Evolutionary conservation across 2,888 invertebrate species (phyloP), one percentile per base, ranked within the genome.

Genomic region (Eristalis arbustorum): DNA sequence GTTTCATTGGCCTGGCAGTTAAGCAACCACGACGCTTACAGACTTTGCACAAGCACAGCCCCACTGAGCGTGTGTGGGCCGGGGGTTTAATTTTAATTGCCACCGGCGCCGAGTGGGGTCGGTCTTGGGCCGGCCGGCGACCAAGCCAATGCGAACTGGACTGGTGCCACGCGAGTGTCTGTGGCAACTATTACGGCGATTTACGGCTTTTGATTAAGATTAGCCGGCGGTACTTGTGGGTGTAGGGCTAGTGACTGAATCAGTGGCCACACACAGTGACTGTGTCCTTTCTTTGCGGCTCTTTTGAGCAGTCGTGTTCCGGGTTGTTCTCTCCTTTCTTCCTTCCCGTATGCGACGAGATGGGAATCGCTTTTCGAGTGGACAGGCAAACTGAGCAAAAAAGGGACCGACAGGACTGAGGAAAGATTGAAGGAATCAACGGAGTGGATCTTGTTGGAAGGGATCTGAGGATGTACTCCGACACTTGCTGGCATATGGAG

Each of bases 1-100:
- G 85, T 85, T 81, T 81, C 85, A 85, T 81, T 85, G 61, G 64
- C 66, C 85, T 85, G 61, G 42, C 72, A 64, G 59, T 37, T 61
- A 49, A 62, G 31, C 68, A 49, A 56, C 64, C 66, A 18, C 23
- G 66, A 67, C 56, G 56, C 40, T 23, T 57, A 6, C n/a, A 18
- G 1, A n/a, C 25, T 22, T 23, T 56, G 57, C 25, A 14, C 31
- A 67, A 57, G 62, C 56, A 49, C 56, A 73, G 14, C 31, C 34
- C 42, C 57, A 74, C 49, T 14, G 25, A 31, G 13, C 2, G 73
- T 67, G 49, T 5, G 18, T 71, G 40, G 59, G 78, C n/a, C n/a
- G 42, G 64, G 66, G 75, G 42, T 49, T 18, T 18, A 31, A 79
- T 84, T 79, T 71, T 67, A 84, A 79, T 73, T 73, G 71, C 56